Evolutionary conservation across 2,797 vertebrate genomes (phyloP).

Genomic region (Acipenser ruthenus): DNA sequence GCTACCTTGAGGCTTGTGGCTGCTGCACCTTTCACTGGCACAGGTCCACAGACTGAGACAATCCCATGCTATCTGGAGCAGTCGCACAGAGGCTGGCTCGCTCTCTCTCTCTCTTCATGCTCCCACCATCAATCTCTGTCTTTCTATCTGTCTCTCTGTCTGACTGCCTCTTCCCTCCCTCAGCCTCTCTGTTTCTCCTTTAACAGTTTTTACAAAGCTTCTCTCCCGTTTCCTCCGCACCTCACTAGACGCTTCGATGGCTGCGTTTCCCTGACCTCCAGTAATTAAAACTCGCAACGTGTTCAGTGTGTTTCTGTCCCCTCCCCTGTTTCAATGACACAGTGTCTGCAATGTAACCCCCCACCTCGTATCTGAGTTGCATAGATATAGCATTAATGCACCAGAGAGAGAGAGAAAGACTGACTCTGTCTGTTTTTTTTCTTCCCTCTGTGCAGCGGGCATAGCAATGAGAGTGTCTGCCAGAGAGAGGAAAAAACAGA

Average conservation of each 20-base stretch:
- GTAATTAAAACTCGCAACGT: too few relatives aligned
- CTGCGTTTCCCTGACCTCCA: too few relatives aligned
- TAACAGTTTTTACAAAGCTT: not conserved
- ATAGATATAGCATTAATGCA: conserved; percentile 6
- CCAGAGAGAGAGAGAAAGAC: conserved; percentile 16
- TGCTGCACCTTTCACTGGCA: too few relatives aligned
- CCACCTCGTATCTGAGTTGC: not conserved
- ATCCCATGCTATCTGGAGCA: too few relatives aligned
- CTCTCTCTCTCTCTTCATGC: too few relatives aligned
- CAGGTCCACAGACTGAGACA: too few relatives aligned
- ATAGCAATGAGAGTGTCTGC: conserved; percentile 47
- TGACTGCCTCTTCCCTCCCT: not conserved
- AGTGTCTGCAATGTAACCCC: conserved; percentile 12
- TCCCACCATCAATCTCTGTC: too few relatives aligned
- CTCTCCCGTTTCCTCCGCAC: conserved; percentile 5
- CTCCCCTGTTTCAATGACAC: conserved; percentile 14
- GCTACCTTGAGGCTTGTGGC: too few relatives aligned
- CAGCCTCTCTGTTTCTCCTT: not conserved
- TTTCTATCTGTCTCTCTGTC: not conserved
- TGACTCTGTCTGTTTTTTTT: conserved; percentile 31
- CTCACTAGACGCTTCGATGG: not conserved
- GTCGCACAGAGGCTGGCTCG: too few relatives aligned
- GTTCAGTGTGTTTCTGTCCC: not conserved
- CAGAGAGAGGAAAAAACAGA: conserved; percentile 40
- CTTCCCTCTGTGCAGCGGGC: conserved; percentile 52